Evolutionary conservation across 2,113 vertebrate species (phyloP).

Genomic region (Motacilla alba): DNA sequence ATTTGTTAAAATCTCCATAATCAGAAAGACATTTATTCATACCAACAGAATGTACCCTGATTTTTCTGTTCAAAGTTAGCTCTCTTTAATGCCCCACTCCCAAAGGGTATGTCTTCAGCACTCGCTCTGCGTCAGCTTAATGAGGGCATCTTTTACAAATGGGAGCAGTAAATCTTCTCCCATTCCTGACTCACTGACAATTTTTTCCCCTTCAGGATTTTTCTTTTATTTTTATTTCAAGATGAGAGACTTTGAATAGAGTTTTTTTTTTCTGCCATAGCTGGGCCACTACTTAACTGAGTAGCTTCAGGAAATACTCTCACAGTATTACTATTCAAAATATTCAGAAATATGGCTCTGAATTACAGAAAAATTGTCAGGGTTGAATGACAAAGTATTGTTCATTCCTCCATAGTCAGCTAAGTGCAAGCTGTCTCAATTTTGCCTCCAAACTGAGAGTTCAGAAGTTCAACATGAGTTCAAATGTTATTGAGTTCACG

Average conservation of each 20-base stretch:
- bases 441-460: background rate
- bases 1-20: background rate
- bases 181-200: background rate
- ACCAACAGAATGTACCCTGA: background rate
- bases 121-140: background rate
- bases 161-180: background rate
- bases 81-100: background rate
- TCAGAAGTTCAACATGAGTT: background rate
- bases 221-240: conserved; percentile 8
- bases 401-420: background rate
- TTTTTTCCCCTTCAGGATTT: background rate
- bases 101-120: background rate
- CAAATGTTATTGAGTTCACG: background rate
- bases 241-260: background rate
- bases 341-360: background rate
- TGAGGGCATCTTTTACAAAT: background rate
- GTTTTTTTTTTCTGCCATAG: background rate
- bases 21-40: background rate
- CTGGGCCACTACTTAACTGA: background rate
- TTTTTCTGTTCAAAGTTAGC: background rate
- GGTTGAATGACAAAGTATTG: background rate
- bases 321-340: background rate
- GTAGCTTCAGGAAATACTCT: background rate
- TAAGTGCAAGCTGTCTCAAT: background rate
- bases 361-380: background rate